Evolutionary conservation across 2,888 invertebrate genomes (phyloP), one percentile per base, ranked within the genome.

Genomic region (Poecilus cupreus): DNA sequence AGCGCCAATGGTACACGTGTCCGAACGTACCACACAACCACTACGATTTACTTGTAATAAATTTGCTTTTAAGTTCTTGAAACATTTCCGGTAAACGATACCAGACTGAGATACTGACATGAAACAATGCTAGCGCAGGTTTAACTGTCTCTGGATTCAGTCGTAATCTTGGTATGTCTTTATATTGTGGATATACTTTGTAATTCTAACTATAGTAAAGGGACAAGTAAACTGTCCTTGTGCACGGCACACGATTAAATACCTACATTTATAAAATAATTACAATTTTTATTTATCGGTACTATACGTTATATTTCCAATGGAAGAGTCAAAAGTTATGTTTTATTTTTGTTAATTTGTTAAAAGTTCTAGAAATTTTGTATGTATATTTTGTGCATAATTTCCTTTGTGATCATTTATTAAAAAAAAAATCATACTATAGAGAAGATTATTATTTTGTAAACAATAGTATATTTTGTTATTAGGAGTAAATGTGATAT

Each of bases 11-110:
- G 78, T 78, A 78, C 78, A 78, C 68, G 78, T 78, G 78, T 78
- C 68, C 49, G 39, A 78, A 78, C 64, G 51, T 54, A 22, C 39
- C 8, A 20, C 20, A 78, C 68, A 18, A 60, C 64, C 39, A 13
- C 43, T 16, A 68, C 77, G 60, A 77, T 60, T 77, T 77, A 77
- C 78, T 78, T 78, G 78, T 46, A 78, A 78, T 78, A 78, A 78
- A 78, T 78, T 78, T 75, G 75, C 75, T 49, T 75, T 51, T 51
- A 75, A 51, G 51, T 54, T 51, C 75, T 49, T 0, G 75, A 49
- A 75, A 75, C 75, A 51, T 75, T 75, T 75, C 75, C 75, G n/a
- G 75, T 72, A 22, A 72, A 51, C 39, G 75, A 75, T 75, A 51
- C 16, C 26, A 51, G 51, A 26, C 51, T 13, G 18, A n/a, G 75